Evolutionary conservation across 2,113 vertebrate species (phyloP).

Genomic region (Glaucidium brasilianum): DNA sequence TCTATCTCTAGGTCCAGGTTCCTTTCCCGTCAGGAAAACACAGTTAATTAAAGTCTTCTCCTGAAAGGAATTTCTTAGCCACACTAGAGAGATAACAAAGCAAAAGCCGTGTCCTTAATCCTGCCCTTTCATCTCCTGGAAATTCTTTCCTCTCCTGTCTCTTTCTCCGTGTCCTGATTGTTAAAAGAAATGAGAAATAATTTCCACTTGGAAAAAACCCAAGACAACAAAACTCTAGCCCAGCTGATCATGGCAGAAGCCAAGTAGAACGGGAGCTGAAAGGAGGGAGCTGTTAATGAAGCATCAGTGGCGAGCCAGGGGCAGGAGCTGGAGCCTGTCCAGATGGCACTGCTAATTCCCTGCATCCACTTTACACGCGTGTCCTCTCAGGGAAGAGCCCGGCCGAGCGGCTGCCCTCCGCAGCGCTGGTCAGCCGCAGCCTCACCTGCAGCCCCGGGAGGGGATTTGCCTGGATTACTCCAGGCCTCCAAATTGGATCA

Average conservation of each 20-base stretch:
- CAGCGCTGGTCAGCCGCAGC: neutral
- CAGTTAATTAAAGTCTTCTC: constrained; percentile 52
- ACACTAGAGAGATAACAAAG: constrained; percentile 28
- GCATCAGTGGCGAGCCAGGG: constrained; percentile 24
- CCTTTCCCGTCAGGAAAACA: neutral
- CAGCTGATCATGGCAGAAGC: constrained; percentile 26
- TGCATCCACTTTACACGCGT: neutral
- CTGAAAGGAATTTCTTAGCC: constrained; percentile 52
- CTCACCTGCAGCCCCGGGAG: accelerated
- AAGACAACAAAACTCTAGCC: constrained; percentile 30
- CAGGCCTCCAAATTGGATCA: neutral
- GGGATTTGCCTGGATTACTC: neutral
- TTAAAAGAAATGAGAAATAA: constrained; percentile 58
- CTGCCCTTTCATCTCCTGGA: constrained; percentile 50
- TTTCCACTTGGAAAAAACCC: constrained; percentile 58
- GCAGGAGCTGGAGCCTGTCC: constrained; percentile 33
- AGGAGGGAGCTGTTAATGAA: constrained; percentile 45
- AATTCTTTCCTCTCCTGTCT: constrained; percentile 32
- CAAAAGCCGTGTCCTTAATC: constrained; percentile 10
- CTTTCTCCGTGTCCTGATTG: constrained; percentile 14
- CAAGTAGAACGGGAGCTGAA: neutral
- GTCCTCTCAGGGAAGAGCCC: neutral
- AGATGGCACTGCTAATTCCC: neutral
- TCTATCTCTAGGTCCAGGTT: neutral
- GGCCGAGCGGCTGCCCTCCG: accelerated